Percentiles rank a stretch among this genome's conserved stretches.
Conservation (phyloP, 2,888 invertebrate species). For the Actias luna region DNA sequence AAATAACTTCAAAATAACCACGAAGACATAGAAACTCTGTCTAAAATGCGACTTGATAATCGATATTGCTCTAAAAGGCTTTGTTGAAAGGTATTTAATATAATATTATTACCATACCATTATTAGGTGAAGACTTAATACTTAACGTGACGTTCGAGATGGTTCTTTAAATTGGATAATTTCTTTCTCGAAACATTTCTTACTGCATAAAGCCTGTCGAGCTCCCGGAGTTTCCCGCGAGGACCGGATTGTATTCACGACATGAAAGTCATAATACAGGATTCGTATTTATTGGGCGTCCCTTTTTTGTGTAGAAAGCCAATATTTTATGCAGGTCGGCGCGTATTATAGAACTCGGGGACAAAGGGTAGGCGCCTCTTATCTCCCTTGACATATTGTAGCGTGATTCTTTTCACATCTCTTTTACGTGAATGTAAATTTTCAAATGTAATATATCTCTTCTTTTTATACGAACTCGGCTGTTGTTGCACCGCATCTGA, state of each 20-base stretch:
- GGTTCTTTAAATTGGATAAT: no score
- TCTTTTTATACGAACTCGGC: not conserved
- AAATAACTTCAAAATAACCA: not conserved
- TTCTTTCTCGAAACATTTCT: no score
- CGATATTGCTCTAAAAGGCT: not conserved
- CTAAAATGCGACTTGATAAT: not conserved
- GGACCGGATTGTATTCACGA: not conserved
- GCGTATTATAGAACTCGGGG: not conserved
- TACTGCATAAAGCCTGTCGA: not conserved
- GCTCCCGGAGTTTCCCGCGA: not conserved
- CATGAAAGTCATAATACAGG: conserved; percentile 3
- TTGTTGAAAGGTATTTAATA: no score
- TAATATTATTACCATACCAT: not conserved
- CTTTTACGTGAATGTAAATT: not conserved
- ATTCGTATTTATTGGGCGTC: conserved; percentile 7
- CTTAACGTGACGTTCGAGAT: no score
- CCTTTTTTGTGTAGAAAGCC: conserved; percentile 3
- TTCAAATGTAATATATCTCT: not conserved
- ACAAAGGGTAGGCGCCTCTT: conserved; percentile 8
- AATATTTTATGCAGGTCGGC: conserved; percentile 10
- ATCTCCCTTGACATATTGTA: conserved; percentile 2
- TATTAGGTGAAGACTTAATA: not conserved
- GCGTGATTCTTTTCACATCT: not conserved
- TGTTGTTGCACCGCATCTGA: no score
- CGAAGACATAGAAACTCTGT: not conserved